Percentiles rank a stretch among this genome's conserved stretches.
Evolutionary conservation across 2,113 vertebrate genomes (phyloP).

Genomic region (Cinclus mexicanus): DNA sequence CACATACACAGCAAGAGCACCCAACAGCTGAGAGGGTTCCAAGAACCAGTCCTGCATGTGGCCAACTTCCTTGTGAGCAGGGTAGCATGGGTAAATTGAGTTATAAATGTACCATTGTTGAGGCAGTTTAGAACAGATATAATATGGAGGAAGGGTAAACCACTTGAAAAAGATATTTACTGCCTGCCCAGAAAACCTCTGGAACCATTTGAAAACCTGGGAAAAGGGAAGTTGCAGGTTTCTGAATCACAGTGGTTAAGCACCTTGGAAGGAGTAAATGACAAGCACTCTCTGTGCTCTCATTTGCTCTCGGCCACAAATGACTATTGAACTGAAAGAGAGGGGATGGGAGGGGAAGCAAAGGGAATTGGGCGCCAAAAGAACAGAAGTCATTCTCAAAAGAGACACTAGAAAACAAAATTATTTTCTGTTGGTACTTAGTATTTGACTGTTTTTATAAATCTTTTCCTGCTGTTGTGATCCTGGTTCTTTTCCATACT

Average conservation of each 20-base stretch:
- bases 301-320: not conserved
- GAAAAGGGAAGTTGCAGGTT: not conserved
- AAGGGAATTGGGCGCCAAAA: not conserved
- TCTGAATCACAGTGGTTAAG: not conserved
- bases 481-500: not conserved
- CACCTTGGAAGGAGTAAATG: not conserved
- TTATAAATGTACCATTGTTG: not conserved
- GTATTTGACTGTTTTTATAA: not conserved
- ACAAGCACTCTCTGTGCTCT: not conserved
- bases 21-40: not conserved
- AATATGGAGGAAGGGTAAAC: not conserved
- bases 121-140: not conserved
- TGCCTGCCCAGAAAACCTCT: not conserved
- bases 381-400: not conserved
- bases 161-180: not conserved
- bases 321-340: not conserved
- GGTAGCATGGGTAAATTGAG: not conserved
- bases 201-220: not conserved
- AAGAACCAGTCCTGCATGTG: not conserved
- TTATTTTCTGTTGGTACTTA: not conserved
- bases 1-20: fast-evolving
- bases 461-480: not conserved
- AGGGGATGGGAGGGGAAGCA: fast-evolving
- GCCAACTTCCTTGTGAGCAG: not conserved
- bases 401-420: not conserved